Evolutionary conservation across 2,888 invertebrate species (phyloP), one percentile per base, ranked within the genome.

Genomic region (Platycheirus albimanus): DNA sequence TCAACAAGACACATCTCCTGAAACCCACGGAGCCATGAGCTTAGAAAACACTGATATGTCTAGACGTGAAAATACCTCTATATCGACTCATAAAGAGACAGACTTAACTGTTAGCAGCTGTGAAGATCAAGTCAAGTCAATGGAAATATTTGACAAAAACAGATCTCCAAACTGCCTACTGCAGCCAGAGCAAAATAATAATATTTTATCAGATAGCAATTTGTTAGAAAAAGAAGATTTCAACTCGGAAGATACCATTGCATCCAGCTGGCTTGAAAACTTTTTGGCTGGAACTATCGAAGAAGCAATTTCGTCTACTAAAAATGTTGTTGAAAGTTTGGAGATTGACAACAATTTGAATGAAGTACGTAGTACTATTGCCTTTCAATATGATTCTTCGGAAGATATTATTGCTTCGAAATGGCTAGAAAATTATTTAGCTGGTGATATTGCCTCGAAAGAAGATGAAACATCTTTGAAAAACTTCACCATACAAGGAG

Each of bases 331-430:
- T 24, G 24, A 24, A 24, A 6, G 6, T 24, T 3, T 4, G 5
- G 30, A 33, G 2, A 36, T n/a, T n/a, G n/a, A 5, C 13, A 41
- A 13, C 2, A 13, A 13, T 13, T 41, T 13, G 8, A 6, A 41
- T 33, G 30, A 33, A 33, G 30, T 6, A 4, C 6, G 24, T 24
- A 58, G 38, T 41, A 41, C 3, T 28, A 6, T 56, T 8, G 56
- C 33, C 7, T 33, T 4, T 20, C 20, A 13, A 3, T 38, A 38
- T 5, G 56, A 56, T 56, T 56, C 56, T 45, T 19, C 19, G 0
- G 45, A 45, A 45, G 45, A 45, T 45, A 11, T 7, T 19, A 45
- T 17, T 13, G 45, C 45, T 24, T 38, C 56, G 1, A 20, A 56
- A 0, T 58, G 17, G 15, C 11, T 43, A n/a, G 19, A 33, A 10